phyloP scores from a whole-genome alignment of 1,140 invertebrate species.

The Hyphantria cunea region DNA sequence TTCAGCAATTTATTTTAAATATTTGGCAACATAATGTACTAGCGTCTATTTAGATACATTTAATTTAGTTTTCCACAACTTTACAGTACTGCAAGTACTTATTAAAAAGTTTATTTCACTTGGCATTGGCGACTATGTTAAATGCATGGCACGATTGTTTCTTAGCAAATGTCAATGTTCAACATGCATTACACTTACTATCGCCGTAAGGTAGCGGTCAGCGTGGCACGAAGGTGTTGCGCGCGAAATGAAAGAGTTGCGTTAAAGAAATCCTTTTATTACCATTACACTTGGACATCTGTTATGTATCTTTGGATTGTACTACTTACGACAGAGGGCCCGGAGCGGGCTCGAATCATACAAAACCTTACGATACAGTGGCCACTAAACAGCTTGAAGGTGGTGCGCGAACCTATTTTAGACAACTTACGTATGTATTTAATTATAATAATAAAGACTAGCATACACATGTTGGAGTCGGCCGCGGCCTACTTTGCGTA shows the following conservation, averaged over 20 bases:
- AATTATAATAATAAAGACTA: constrained; percentile 73
- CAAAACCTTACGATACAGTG: constrained; percentile 61
- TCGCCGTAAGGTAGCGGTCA: too few relatives aligned
- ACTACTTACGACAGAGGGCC: constrained; percentile 52
- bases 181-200: too few relatives aligned
- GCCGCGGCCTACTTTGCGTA: constrained; percentile 38
- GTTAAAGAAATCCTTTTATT: constrained; percentile 75
- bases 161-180: too few relatives aligned
- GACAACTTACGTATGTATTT: constrained; percentile 72
- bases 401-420: constrained; percentile 62
- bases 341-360: constrained; percentile 38
- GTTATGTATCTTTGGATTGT: constrained; percentile 72
- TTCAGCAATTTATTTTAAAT: too few relatives aligned
- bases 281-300: constrained; percentile 69
- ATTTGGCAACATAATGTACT: too few relatives aligned
- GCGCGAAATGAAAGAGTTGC: background rate
- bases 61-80: too few relatives aligned
- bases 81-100: too few relatives aligned
- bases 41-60: too few relatives aligned
- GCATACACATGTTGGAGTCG: constrained; percentile 62
- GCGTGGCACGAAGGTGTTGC: too few relatives aligned
- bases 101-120: too few relatives aligned
- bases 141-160: too few relatives aligned
- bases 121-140: too few relatives aligned
- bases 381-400: constrained; percentile 60